Conservation (phyloP, 2,797 vertebrate genomes). For the Pogonophryne albipinna region DNA sequence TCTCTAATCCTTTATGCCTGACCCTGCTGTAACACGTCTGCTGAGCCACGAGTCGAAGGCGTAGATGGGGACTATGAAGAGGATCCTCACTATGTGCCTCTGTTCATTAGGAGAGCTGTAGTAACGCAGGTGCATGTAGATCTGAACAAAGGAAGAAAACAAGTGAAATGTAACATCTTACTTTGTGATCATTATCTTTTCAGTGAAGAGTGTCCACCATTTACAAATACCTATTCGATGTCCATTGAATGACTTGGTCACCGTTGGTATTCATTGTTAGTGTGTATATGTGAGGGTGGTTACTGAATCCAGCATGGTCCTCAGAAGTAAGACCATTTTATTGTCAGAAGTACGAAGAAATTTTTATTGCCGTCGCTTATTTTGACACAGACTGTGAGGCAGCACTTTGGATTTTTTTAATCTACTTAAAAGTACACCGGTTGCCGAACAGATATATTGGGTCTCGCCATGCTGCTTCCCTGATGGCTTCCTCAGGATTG, state of each 20-base stretch:
- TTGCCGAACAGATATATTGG: too few relatives aligned
- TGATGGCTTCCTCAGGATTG: too few relatives aligned
- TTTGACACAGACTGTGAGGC: too few relatives aligned
- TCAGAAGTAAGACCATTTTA: background rate
- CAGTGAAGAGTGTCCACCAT: too few relatives aligned
- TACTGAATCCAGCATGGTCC: conserved; percentile 2
- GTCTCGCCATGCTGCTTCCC: too few relatives aligned
- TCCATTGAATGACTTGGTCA: background rate
- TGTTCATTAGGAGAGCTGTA: conserved; percentile 95
- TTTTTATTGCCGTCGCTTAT: too few relatives aligned
- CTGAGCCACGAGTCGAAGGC: conserved; percentile 98
- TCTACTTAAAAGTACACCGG: too few relatives aligned
- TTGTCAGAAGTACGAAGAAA: background rate
- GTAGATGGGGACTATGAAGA: conserved; percentile 97
- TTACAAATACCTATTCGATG: too few relatives aligned
- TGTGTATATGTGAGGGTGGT: background rate
- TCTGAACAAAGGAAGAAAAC: conserved; percentile 76
- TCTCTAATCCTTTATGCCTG: conserved; percentile 10
- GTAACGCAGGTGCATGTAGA: conserved; percentile 96
- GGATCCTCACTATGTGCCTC: conserved; percentile 94
- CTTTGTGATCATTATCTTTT: too few relatives aligned
- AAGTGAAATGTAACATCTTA: too few relatives aligned
- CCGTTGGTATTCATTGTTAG: background rate
- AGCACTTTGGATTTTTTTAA: too few relatives aligned
- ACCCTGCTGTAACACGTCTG: conserved; percentile 4